Evolutionary conservation across 2,113 vertebrate species (phyloP), one percentile per base, ranked within the genome.

Genomic region (Saccopteryx bilineata): DNA sequence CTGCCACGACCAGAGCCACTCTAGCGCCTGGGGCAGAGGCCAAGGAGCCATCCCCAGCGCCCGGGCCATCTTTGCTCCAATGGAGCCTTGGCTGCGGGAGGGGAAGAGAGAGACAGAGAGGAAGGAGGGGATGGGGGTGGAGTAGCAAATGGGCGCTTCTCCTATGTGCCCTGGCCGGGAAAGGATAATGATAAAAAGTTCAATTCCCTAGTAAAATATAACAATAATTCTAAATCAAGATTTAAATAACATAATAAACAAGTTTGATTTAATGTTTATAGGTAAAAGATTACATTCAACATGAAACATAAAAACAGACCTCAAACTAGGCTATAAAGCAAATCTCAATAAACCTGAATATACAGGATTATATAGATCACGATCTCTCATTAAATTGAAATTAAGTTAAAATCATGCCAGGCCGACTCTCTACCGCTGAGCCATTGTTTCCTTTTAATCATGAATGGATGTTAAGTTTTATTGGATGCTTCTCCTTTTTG

Each of bases 191-290:
- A n/a, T n/a, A n/a, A n/a, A n/a, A n/a, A n/a, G n/a, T n/a, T n/a
- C n/a, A n/a, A n/a, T n/a, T n/a, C n/a, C n/a, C n/a, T n/a, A n/a
- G n/a, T n/a, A n/a, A n/a, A n/a, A n/a, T n/a, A n/a, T n/a, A n/a
- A n/a, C n/a, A 39, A 39, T 39, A 92, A 85, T 66, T 76, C 58
- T 85, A 76, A 92, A 92, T 66, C 50, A 72, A 68, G n/a, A 46
- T 66, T 48, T 76, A 54, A 92, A 84, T 26, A 84, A 72, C 21
- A 61, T 72, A 72, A 84, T 31, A 46, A 92, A 84, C 6, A 83
- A 75, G 66, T n/a, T 28, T 84, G 48, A 24, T 84, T 12, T 92
- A 66, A 76, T 13, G 52, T 71, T 71, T 81, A 91, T 33, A 81
- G 39, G 3, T 50, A 58, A 68, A 58, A 91, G 7, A 31, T 91